Base-by-base conservation (phyloP, 2,797 vertebrate species). In the Heterohyrax brucei region DNA sequence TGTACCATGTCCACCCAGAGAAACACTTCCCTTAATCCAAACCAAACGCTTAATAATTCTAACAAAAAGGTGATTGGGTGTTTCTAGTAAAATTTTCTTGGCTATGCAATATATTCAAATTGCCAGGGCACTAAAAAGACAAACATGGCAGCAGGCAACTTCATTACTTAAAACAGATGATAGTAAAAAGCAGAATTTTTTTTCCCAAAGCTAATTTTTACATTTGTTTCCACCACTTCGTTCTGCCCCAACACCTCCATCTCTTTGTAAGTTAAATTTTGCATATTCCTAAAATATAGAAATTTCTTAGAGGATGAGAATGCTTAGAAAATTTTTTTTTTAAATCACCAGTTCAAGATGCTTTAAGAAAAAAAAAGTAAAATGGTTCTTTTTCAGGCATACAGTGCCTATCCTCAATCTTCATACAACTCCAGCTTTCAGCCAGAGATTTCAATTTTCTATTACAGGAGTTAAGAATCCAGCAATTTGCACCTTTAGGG, bases 51-150 rank as follows among this genome's bases (percentile, higher is more conserved):
- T 79, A 94, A 14, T 10, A 66, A 64, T 89, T 61, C 33, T 95
- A 95, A 89, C 73, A 96, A 83, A 30, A 79, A 0, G 10, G 59
- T 92, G 85, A 56, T 73, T 94, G 48, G 95, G 61, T 88, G 13
- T 92, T 91, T 83, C 91, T 77, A 79, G 2, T 94, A 68, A 84
- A 96, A 92, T 96, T 98, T 91, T 94, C 97, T 93, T 76, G 21
- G 44, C 70, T 92, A 95, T 22, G 70, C 39, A 89, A 94, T 91
- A 97, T 0, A 97, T 82, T 48, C 39, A 22, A 78, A 44, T 80
- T 93, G 80, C 16, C 2, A 4, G 59, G 28, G 93, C 85, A 96
- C 79, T 92, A 96, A 1, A 77, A 96, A 82, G 80, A 86, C 2
- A 96, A 46, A 83, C 46, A 94, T 0, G 92, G 48, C 66, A 80